Conservation (phyloP, 2,888 invertebrate species). For the Achlya flavicornis region DNA sequence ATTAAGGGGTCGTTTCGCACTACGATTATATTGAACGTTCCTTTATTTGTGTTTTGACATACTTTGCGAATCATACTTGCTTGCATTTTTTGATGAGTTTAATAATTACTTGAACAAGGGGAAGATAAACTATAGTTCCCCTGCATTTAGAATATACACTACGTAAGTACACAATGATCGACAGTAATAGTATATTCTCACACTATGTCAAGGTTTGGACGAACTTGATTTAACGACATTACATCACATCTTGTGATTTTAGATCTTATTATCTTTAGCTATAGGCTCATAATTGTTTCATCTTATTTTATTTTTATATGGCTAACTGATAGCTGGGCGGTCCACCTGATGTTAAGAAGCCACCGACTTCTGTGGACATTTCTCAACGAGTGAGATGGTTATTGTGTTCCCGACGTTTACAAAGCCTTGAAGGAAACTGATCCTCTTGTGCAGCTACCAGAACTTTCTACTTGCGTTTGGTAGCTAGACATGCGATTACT, state of each 20-base stretch:
- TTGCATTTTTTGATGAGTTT: no score
- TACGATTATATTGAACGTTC: neutral
- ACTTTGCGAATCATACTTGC: neutral
- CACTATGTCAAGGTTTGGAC: constrained; percentile 7
- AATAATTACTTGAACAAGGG: no score
- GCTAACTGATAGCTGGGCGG: no score
- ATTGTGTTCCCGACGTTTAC: no score
- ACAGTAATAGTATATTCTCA: neutral
- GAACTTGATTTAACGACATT: neutral
- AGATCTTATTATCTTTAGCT: neutral
- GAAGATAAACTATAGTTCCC: neutral
- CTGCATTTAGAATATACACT: neutral
- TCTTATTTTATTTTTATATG: no score
- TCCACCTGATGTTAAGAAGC: neutral
- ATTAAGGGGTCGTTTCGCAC: neutral
- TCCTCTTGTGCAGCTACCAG: no score
- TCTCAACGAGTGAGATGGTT: no score
- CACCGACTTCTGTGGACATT: no score
- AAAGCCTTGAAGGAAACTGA: no score
- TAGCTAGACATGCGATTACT: no score
- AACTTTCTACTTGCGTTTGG: no score
- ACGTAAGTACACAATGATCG: neutral
- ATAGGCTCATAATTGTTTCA: neutral
- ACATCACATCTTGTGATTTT: neutral
- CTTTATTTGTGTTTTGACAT: neutral